Conservation (phyloP, 1,140 invertebrate species). For the Drepana arcuata region DNA sequence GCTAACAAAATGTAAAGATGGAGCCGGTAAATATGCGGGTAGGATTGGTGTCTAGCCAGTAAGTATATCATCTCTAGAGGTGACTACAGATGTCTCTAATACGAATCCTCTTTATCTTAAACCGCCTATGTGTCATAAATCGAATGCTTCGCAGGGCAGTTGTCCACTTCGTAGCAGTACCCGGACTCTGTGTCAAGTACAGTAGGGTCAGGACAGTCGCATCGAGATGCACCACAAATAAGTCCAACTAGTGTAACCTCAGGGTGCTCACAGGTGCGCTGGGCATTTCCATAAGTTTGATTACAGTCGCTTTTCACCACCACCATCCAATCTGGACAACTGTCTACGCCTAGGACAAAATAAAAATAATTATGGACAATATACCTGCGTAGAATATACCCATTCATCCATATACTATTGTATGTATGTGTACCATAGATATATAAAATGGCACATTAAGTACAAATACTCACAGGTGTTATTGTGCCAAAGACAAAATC, state of each 20-base stretch:
- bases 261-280: conserved; percentile 30
- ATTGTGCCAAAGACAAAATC: conserved; percentile 28
- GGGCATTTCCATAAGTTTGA: conserved; percentile 23
- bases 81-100: too few species aligned
- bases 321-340: conserved; percentile 32
- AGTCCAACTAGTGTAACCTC: conserved; percentile 22
- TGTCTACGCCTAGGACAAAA: conserved; percentile 24
- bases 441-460: too few species aligned
- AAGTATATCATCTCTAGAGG: too few species aligned
- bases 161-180: conserved; percentile 33
- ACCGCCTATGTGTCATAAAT: too few species aligned
- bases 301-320: conserved; percentile 21
- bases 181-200: conserved; percentile 33
- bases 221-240: conserved; percentile 32
- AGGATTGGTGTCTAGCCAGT: too few species aligned
- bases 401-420: too few species aligned
- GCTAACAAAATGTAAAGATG: too few species aligned
- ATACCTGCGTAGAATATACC: too few species aligned
- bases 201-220: conserved; percentile 30
- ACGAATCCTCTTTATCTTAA: too few species aligned
- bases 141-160: conserved; percentile 31
- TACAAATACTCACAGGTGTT: conserved; percentile 26
- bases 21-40: too few species aligned
- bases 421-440: too few species aligned
- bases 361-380: too few species aligned